A percentile compares a stretch with the other conserved stretches of the same genome.
These are phyloP conservation scores for Pogonocherus hispidulus DNA, from an alignment of 2,888 invertebrate genomes.

Conservation along the genomic window DNA sequence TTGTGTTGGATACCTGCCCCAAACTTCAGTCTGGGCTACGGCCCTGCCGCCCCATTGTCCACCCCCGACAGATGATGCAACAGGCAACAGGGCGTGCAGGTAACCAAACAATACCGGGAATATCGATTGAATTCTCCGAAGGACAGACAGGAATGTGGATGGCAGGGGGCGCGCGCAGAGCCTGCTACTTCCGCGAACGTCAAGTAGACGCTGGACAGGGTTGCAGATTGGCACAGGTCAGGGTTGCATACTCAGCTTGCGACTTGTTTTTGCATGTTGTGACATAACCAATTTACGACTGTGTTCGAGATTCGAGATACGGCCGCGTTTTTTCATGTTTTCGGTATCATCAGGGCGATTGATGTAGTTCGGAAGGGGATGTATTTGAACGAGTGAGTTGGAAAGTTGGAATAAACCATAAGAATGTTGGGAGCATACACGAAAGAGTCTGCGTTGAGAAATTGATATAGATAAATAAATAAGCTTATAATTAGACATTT, in stretches of 20 bases:
- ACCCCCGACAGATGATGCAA: neutral
- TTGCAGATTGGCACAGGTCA: constrained; percentile 26
- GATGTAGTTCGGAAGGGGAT: neutral
- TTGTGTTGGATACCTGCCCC: too few relatives aligned
- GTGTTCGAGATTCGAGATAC: neutral
- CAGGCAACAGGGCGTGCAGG: neutral
- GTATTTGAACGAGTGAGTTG: constrained; percentile 11
- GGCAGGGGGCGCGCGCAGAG: neutral
- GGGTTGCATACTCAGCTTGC: constrained; percentile 13
- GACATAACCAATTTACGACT: neutral
- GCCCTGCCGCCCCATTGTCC: too few relatives aligned
- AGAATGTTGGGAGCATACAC: too few relatives aligned
- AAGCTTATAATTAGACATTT: too few relatives aligned
- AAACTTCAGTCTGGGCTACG: too few relatives aligned
- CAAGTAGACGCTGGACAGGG: neutral
- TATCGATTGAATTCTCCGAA: neutral
- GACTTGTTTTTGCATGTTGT: neutral
- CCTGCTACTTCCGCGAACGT: neutral
- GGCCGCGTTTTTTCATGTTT: neutral
- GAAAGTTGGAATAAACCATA: neutral
- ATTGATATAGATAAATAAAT: too few relatives aligned
- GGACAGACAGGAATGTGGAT: neutral
- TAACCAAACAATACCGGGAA: neutral
- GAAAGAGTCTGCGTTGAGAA: too few relatives aligned
- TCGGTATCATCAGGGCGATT: too few relatives aligned